phyloP scores from a whole-genome alignment of 2,113 vertebrate genomes.

The Scatophagus argus region DNA sequence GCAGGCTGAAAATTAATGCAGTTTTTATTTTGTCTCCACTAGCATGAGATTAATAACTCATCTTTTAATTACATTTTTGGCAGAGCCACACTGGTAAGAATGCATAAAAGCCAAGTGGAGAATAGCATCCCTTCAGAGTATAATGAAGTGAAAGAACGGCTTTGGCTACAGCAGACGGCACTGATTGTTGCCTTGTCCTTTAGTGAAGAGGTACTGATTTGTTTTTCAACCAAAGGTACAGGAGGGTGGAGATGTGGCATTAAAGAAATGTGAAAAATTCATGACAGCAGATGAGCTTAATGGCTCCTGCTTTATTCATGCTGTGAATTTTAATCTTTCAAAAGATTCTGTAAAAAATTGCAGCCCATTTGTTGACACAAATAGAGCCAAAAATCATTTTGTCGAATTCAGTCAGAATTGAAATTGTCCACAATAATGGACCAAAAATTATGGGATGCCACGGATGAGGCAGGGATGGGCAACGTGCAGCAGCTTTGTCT shows the following conservation, averaged over 20 bases:
- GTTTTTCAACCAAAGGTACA: slow-evolving; percentile 46
- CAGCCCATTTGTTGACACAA: neutral
- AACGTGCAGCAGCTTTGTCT: slow-evolving; percentile 22
- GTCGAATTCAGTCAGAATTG: neutral
- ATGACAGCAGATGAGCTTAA: slow-evolving; percentile 1
- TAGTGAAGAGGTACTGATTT: slow-evolving; percentile 57
- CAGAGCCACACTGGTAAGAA: slow-evolving; percentile 51
- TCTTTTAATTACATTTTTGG: slow-evolving; percentile 79
- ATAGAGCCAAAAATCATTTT: neutral
- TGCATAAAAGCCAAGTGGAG: slow-evolving; percentile 52
- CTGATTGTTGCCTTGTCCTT: slow-evolving; percentile 62
- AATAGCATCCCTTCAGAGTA: slow-evolving; percentile 56
- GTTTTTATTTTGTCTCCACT: slow-evolving; percentile 67
- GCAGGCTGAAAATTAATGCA: slow-evolving; percentile 65
- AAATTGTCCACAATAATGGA: neutral
- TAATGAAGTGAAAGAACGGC: slow-evolving; percentile 63
- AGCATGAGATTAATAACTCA: slow-evolving; percentile 79
- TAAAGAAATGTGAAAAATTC: slow-evolving; percentile 31
- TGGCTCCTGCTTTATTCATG: slow-evolving; percentile 8
- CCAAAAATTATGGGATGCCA: neutral
- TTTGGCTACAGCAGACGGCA: slow-evolving; percentile 45
- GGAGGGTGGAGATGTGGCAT: slow-evolving; percentile 35
- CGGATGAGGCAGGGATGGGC: slow-evolving; percentile 22
- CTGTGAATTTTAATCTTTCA: slow-evolving; percentile 13
- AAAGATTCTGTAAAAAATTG: neutral